Percentiles rank a stretch among this genome's conserved stretches.
Evolutionary conservation across 2,113 vertebrate genomes (phyloP).

Genomic region (Tiliqua scincoides): DNA sequence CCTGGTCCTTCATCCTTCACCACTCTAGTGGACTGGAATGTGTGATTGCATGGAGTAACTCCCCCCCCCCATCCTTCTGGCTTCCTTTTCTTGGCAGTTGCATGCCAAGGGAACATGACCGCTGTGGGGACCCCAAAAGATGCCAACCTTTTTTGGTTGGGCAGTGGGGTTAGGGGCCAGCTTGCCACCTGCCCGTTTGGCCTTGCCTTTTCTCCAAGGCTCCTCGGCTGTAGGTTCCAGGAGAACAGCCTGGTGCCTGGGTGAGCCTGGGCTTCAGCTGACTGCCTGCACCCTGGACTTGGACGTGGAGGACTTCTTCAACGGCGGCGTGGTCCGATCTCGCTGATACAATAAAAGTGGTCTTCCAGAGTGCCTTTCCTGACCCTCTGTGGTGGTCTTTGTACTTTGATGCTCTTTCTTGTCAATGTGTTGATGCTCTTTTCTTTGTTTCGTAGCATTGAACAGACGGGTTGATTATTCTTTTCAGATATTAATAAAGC

Average conservation of each 20-base stretch:
- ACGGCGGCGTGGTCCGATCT: slow-evolving; percentile 50
- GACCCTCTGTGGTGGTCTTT: slow-evolving; percentile 74
- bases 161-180: slow-evolving; percentile 30
- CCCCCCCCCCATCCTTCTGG: background rate
- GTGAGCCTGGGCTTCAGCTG: slow-evolving; percentile 36
- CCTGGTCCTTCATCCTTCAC: slow-evolving; percentile 11
- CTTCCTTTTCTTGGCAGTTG: background rate
- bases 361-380: slow-evolving; percentile 75
- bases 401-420: slow-evolving; percentile 78
- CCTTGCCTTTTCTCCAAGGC: slow-evolving; percentile 28
- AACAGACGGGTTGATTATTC: slow-evolving; percentile 99
- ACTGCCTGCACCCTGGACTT: slow-evolving; percentile 33
- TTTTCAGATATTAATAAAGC: slow-evolving; percentile 99
- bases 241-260: slow-evolving; percentile 20
- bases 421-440: slow-evolving; percentile 81
- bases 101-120: slow-evolving; percentile 1
- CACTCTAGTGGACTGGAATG: background rate
- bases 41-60: background rate
- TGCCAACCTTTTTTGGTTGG: background rate
- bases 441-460: slow-evolving; percentile 87
- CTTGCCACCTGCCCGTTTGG: slow-evolving; percentile 51
- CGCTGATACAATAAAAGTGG: slow-evolving; percentile 75
- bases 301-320: slow-evolving; percentile 60
- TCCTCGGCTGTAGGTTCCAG: slow-evolving; percentile 67
- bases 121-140: slow-evolving; percentile 11